Evolutionary conservation across 2,888 invertebrate genomes (phyloP).

Genomic region (Cerastis rubricosa): DNA sequence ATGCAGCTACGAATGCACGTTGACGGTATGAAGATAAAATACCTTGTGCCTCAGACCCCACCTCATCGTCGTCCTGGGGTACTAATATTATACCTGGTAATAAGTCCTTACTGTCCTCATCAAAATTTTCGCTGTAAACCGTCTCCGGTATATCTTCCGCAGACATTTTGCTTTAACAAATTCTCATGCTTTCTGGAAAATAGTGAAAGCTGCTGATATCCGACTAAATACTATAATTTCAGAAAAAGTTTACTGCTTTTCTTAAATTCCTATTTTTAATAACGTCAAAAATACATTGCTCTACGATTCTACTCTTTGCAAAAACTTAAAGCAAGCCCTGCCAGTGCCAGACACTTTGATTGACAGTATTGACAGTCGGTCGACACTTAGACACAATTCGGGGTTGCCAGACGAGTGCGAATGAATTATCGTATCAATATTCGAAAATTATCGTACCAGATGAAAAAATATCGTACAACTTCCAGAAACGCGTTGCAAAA

Average conservation of each 20-base stretch:
- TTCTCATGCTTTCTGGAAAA: slow-evolving; percentile 1
- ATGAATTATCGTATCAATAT: too few species aligned
- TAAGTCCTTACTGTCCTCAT: not conserved
- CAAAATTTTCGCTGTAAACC: slow-evolving; percentile 14
- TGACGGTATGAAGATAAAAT: slow-evolving; percentile 19
- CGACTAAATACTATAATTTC: not conserved
- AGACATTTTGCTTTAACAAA: slow-evolving; percentile 30
- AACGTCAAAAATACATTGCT: not conserved
- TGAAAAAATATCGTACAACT: too few species aligned
- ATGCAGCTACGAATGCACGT: slow-evolving; percentile 1
- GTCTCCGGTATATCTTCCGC: slow-evolving; percentile 12
- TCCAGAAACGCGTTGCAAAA: too few species aligned
- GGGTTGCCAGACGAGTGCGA: too few species aligned
- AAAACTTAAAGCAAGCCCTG: too few species aligned
- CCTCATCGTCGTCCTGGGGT: slow-evolving; percentile 16
- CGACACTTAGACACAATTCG: too few species aligned
- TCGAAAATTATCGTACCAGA: too few species aligned
- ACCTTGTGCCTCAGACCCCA: slow-evolving; percentile 29
- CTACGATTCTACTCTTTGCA: not conserved
- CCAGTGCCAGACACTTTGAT: too few species aligned
- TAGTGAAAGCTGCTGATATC: not conserved
- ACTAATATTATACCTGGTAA: slow-evolving; percentile 46
- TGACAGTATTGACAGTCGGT: too few species aligned
- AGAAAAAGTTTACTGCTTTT: not conserved
- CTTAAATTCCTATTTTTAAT: not conserved